Base-by-base conservation (phyloP, 2,113 vertebrate species). In the Tauraco erythrolophus region DNA sequence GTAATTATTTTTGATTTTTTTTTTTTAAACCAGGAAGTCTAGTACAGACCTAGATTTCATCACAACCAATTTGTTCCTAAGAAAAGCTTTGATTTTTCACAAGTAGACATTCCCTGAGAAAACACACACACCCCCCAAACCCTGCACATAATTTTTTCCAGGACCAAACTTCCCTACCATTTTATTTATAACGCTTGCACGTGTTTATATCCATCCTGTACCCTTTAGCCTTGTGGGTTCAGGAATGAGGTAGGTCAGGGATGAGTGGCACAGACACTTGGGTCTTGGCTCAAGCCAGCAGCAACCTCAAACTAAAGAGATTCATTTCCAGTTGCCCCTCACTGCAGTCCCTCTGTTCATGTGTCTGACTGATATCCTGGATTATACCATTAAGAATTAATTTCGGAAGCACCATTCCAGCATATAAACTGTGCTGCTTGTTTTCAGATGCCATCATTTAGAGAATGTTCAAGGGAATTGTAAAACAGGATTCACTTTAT, bases 381-480 rank as follows among this genome's bases (percentile, higher is more conserved):
- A 72, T 94, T 81, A 77, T 2, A 50, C 65, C 28, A 54, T 24
- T 62, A 19, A 66, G 90, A 93, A 97, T 82, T 84, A 45, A 95
- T 96, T 95, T 74, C 87, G 76, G 75, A 54, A 95, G 94, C 92
- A 68, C 75, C 88, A 89, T 92, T 43, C 82, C 78, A 65, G 57
- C 84, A 45, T 68, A 91, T 82, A 68, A 96, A 88, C 94, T 5
- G 62, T 19, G 60, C 53, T 81, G 89, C 93, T 90, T 97, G 94
- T 96, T 97, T 97, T 95, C 96, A 96, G 90, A 92, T 92, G 94
- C 93, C 96, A 94, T 96, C 96, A 94, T 95, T 97, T 97, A 97
- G 68, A 89, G 80, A 93, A 94, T 68, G 89, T 97, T 96, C 97
- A 97, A 39, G 96, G 95, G 96, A 96, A 96, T 85, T 96, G 94